These are phyloP conservation scores for Caenorhabditis briggsae DNA, from an alignment of 1,140 invertebrate species.

Conservation along the genomic window DNA sequence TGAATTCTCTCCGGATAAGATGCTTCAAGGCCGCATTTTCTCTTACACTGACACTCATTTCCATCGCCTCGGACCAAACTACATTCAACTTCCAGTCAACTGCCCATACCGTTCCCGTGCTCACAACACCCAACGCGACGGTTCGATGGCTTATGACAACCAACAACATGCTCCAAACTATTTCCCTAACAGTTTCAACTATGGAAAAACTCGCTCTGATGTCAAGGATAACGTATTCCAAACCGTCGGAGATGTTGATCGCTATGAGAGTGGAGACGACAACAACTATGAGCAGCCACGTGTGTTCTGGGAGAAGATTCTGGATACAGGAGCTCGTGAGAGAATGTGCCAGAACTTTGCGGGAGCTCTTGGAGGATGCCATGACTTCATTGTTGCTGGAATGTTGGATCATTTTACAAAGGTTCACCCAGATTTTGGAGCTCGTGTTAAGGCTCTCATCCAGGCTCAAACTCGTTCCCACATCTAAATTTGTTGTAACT, in stretches of 20 bases:
- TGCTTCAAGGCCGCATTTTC: slow-evolving; percentile 93
- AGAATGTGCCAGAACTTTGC: slow-evolving; percentile 88
- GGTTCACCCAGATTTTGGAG: slow-evolving; percentile 79
- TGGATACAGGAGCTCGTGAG: slow-evolving; percentile 84
- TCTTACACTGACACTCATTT: slow-evolving; percentile 94
- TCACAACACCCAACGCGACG: slow-evolving; percentile 90
- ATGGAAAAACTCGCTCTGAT: slow-evolving; percentile 81
- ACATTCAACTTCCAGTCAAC: slow-evolving; percentile 93
- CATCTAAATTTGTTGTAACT: slow-evolving; percentile 15
- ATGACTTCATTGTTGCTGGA: slow-evolving; percentile 85
- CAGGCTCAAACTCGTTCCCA: slow-evolving; percentile 31
- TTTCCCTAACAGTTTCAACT: slow-evolving; percentile 93
- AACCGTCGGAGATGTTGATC: slow-evolving; percentile 81
- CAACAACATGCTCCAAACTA: slow-evolving; percentile 87
- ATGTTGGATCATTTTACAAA: slow-evolving; percentile 79
- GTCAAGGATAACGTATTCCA: slow-evolving; percentile 76
- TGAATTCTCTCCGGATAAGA: slow-evolving; percentile 91
- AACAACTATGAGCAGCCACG: slow-evolving; percentile 91
- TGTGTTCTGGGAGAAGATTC: slow-evolving; percentile 85
- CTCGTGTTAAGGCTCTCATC: slow-evolving; percentile 62
- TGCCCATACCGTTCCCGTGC: slow-evolving; percentile 84
- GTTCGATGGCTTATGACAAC: slow-evolving; percentile 81
- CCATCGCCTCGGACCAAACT: slow-evolving; percentile 92
- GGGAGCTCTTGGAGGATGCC: slow-evolving; percentile 84
- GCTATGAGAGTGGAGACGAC: slow-evolving; percentile 87